Conservation (phyloP, 2,888 invertebrate genomes). For the Urechis unicinctus region DNA sequence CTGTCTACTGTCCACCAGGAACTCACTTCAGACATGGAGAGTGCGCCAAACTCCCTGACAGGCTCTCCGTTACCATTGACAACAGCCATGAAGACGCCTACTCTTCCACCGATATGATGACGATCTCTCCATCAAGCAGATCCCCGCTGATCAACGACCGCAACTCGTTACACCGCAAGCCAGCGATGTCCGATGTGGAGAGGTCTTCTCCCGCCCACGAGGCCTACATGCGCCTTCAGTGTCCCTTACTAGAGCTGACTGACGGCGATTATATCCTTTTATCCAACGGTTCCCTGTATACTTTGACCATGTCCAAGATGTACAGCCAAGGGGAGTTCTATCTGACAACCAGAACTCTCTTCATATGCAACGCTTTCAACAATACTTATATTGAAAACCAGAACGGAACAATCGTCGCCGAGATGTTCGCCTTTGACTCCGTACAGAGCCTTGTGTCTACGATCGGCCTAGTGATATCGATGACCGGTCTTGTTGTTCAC, state of each 20-base stretch:
- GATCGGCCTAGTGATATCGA: slow-evolving; percentile 60
- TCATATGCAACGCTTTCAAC: slow-evolving; percentile 3
- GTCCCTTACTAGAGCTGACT: slow-evolving; percentile 1
- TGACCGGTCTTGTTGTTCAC: slow-evolving; percentile 52
- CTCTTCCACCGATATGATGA: not conserved
- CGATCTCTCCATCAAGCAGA: not conserved
- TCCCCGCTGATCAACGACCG: not conserved
- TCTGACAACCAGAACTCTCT: not conserved
- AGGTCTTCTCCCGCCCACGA: not conserved
- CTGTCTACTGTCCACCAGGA: slow-evolving; percentile 8
- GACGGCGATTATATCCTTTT: slow-evolving; percentile 10
- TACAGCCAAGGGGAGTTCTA: slow-evolving; percentile 1
- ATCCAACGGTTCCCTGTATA: slow-evolving; percentile 6
- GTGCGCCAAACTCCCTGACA: slow-evolving; percentile 27
- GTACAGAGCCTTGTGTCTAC: slow-evolving; percentile 53
- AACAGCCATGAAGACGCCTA: no score
- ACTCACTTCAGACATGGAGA: not conserved
- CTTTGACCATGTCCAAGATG: not conserved
- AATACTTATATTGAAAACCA: not conserved
- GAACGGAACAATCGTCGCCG: slow-evolving; percentile 1
- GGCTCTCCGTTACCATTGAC: not conserved
- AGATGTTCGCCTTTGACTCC: slow-evolving; percentile 11
- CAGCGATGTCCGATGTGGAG: not conserved
- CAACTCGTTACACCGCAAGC: not conserved
- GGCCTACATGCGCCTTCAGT: not conserved